Conservation (phyloP, 1,140 invertebrate genomes). For the Lordiphosa collinella region DNA sequence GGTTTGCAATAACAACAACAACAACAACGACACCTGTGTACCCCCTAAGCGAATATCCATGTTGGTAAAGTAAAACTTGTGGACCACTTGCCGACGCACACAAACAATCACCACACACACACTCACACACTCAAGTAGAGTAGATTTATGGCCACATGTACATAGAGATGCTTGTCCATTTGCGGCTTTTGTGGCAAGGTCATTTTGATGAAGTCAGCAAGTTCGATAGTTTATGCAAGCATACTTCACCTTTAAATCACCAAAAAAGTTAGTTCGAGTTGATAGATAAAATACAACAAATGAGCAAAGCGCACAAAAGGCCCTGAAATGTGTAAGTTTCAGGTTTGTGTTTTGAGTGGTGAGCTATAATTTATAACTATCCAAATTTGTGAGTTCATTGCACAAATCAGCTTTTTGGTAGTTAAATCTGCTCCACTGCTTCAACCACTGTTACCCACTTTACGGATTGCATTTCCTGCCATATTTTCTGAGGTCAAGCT, state of each 20-base stretch:
- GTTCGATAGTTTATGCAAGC: neutral
- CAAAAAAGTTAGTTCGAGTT: too few species aligned
- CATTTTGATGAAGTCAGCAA: constrained; percentile 9
- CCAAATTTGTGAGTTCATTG: too few species aligned
- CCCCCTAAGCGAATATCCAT: constrained; percentile 25
- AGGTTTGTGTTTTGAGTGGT: too few species aligned
- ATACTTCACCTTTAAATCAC: constrained; percentile 6
- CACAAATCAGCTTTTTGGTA: too few species aligned
- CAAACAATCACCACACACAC: neutral
- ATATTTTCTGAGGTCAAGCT: constrained; percentile 11
- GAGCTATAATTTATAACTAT: too few species aligned
- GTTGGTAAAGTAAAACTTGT: constrained; percentile 17
- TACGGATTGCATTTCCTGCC: neutral
- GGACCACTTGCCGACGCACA: constrained; percentile 7
- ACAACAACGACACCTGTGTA: constrained; percentile 28
- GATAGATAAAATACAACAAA: too few species aligned
- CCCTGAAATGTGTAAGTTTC: too few species aligned
- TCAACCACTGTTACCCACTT: too few species aligned
- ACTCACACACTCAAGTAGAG: neutral
- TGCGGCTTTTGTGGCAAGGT: constrained; percentile 7
- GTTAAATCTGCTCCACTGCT: too few species aligned
- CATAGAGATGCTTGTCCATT: neutral
- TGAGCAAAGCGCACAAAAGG: too few species aligned
- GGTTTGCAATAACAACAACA: neutral
- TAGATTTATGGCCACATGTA: constrained; percentile 7